phyloP scores from a whole-genome alignment of 2,888 invertebrate genomes.

The Drosophila hamatofila region DNA sequence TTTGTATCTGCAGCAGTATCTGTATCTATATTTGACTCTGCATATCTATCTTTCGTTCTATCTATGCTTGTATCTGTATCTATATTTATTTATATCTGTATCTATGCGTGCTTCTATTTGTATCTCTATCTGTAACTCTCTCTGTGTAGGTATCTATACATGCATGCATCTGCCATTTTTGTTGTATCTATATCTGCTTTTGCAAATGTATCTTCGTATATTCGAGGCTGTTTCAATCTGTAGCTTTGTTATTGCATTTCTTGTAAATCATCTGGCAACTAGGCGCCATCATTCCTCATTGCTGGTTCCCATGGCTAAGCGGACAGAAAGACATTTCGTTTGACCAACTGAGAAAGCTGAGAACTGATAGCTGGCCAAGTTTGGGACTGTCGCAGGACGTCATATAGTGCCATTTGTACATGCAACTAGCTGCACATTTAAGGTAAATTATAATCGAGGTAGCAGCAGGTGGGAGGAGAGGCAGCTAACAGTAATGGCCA shows the following conservation, averaged over 20 bases:
- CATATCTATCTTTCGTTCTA: constrained; percentile 15
- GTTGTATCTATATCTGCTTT: background rate
- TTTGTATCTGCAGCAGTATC: background rate
- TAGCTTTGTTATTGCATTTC: constrained; percentile 4
- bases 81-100: constrained; percentile 14
- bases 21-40: constrained; percentile 9
- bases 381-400: constrained; percentile 22
- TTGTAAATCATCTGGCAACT: constrained; percentile 15
- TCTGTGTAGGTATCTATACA: background rate
- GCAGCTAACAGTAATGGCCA: constrained; percentile 29
- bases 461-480: background rate
- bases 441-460: constrained; percentile 62
- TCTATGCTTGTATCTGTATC: constrained; percentile 14
- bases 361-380: constrained; percentile 2
- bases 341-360: background rate
- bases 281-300: constrained; percentile 31
- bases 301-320: constrained; percentile 48
- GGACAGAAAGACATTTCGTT: background rate
- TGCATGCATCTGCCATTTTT: background rate
- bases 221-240: background rate
- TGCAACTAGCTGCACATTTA: constrained; percentile 59
- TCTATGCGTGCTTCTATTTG: background rate
- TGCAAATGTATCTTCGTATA: background rate
- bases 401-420: constrained; percentile 55
- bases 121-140: background rate